A percentile compares a stretch with the other conserved stretches of the same genome.
These are phyloP conservation scores for Ondatra zibethicus DNA, from an alignment of 2,113 vertebrate species.

Conservation along the genomic window DNA sequence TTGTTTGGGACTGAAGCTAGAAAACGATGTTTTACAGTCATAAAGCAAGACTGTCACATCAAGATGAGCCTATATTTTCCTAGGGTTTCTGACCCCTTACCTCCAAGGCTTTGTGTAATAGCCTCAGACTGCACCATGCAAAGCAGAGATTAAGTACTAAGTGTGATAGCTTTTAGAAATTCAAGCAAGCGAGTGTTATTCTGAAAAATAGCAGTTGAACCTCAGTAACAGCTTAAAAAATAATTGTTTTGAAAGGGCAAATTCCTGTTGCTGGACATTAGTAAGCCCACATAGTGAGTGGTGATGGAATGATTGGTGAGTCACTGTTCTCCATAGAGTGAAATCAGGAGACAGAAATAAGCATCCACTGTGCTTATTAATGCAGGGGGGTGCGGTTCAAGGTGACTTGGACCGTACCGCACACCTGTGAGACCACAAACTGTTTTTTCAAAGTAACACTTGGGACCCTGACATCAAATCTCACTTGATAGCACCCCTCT, in stretches of 20 bases:
- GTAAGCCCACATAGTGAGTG: not conserved
- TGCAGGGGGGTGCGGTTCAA: not conserved
- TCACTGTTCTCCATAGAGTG: not conserved
- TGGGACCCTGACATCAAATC: not conserved
- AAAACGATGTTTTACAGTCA: not conserved
- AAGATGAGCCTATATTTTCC: not conserved
- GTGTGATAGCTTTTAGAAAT: not conserved
- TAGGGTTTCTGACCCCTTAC: not conserved
- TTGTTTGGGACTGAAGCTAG: not conserved
- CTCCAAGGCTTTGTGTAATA: not conserved
- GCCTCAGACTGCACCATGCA: not conserved
- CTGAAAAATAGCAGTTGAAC: not conserved
- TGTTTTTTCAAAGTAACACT: not conserved
- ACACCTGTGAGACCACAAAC: not conserved
- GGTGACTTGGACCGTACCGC: not conserved
- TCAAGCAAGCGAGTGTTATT: not conserved
- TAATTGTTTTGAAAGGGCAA: not conserved
- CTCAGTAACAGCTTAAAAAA: not conserved
- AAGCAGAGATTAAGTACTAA: not conserved
- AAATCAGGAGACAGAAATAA: not conserved
- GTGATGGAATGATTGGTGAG: not conserved
- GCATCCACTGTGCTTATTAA: not conserved
- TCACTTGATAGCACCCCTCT: constrained; percentile 37
- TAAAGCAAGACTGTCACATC: not conserved
- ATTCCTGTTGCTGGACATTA: not conserved